phyloP scores from a whole-genome alignment of 2,888 invertebrate genomes.

The Amiota communis region DNA sequence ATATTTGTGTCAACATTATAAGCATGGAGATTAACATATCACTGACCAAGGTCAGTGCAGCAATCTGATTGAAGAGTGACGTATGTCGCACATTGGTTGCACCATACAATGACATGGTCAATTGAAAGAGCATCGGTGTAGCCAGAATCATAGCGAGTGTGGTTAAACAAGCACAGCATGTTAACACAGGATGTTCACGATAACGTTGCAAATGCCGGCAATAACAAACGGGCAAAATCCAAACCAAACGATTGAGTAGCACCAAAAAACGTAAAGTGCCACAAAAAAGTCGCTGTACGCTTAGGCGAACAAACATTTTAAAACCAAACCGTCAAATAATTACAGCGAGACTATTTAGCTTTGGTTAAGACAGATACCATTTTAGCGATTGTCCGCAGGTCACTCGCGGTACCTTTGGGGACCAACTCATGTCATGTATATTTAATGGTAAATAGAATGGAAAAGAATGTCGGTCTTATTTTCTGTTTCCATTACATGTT shows the following conservation, averaged over 20 bases:
- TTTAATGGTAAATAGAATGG: no score
- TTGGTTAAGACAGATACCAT: neutral
- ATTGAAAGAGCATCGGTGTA: conserved; percentile 49
- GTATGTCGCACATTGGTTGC: conserved; percentile 57
- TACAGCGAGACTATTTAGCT: no score
- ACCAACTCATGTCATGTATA: no score
- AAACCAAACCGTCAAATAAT: no score
- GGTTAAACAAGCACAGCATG: conserved; percentile 38
- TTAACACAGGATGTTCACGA: conserved; percentile 37
- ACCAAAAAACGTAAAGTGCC: conserved; percentile 50
- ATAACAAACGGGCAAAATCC: conserved; percentile 55
- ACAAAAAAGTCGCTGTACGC: conserved; percentile 43
- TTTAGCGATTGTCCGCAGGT: neutral
- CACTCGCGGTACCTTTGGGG: no score
- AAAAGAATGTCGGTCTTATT: no score
- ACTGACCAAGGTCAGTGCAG: conserved; percentile 50
- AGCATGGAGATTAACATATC: conserved; percentile 53
- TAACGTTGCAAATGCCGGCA: conserved; percentile 24
- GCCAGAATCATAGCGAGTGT: conserved; percentile 45
- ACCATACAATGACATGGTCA: conserved; percentile 51
- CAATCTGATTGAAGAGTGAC: conserved; percentile 49
- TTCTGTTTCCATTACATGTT: neutral
- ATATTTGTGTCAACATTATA: conserved; percentile 46
- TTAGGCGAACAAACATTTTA: no score
- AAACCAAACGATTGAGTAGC: conserved; percentile 53